phyloP scores from a whole-genome alignment of 1,140 invertebrate genomes.

The Homalodisca vitripennis region DNA sequence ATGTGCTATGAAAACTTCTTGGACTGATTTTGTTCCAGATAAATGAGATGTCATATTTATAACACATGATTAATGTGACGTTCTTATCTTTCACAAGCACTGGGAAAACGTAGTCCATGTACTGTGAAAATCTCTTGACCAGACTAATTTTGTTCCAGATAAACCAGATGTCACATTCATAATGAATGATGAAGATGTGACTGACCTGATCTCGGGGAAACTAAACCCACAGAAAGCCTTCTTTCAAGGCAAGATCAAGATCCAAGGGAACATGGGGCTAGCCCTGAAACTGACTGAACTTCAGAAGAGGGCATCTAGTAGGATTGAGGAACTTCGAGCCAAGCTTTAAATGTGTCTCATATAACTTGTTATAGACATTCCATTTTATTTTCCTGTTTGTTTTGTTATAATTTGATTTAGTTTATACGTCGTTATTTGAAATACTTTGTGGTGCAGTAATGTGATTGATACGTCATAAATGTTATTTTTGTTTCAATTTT shows the following conservation, averaged over 20 bases:
- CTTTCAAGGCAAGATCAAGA: slow-evolving; percentile 95
- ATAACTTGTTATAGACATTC: no score
- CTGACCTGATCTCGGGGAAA: slow-evolving; percentile 84
- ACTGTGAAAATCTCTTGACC: no score
- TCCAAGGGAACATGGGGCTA: slow-evolving; percentile 94
- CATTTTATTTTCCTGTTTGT: no score
- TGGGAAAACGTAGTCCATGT: no score
- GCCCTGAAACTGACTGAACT: slow-evolving; percentile 92
- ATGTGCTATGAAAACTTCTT: no score
- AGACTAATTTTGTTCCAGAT: slow-evolving; percentile 52
- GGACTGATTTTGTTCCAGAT: slow-evolving; percentile 52
- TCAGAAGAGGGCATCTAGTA: slow-evolving; percentile 66
- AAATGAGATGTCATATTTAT: slow-evolving; percentile 92
- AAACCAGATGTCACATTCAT: slow-evolving; percentile 92
- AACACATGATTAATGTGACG: slow-evolving; percentile 82
- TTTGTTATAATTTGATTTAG: no score
- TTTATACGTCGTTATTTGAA: no score
- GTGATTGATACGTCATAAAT: no score
- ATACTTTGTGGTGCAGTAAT: no score
- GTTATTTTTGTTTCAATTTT: no score
- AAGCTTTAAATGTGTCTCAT: no score
- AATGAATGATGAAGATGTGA: slow-evolving; percentile 81
- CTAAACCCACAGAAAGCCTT: slow-evolving; percentile 95
- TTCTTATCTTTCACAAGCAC: no score
- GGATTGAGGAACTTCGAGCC: slow-evolving; percentile 69